Percentiles rank a stretch among this genome's conserved stretches.
These are phyloP conservation scores for Salvelinus alpinus DNA, from an alignment of 2,113 vertebrate genomes.

Conservation along the genomic window DNA sequence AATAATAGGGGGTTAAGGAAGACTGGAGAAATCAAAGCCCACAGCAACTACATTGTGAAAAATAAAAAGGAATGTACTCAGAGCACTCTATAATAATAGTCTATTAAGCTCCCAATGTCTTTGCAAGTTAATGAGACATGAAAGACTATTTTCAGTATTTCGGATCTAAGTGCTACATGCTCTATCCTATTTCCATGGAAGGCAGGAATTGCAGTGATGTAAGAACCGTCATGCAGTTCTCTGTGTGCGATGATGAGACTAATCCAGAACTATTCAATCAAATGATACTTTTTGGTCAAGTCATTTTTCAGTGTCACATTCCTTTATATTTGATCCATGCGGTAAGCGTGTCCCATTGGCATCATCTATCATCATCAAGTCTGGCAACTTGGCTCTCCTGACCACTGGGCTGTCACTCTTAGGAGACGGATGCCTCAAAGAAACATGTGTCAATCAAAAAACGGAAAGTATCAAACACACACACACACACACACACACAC, in stretches of 20 bases:
- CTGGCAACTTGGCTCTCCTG: conserved; percentile 51
- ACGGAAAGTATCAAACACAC: conserved; percentile 5
- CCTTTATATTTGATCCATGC: conserved; percentile 66
- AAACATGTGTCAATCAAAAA: conserved; percentile 65
- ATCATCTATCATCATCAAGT: conserved; percentile 74
- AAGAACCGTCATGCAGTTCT: conserved; percentile 25
- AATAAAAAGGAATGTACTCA: not conserved
- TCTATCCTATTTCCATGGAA: conserved; percentile 20
- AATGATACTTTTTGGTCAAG: conserved; percentile 55
- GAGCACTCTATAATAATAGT: conserved; percentile 4
- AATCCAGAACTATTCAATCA: conserved; percentile 65
- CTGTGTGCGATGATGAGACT: conserved; percentile 52
- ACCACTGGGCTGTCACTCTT: conserved; percentile 57
- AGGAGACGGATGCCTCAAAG: conserved; percentile 46
- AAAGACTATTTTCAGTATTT: conserved; percentile 21
- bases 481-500: no score
- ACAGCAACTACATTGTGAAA: not conserved
- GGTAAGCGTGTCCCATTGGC: conserved; percentile 54
- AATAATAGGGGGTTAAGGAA: conserved; percentile 16
- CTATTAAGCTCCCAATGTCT: not conserved
- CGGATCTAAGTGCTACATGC: not conserved
- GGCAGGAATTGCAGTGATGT: conserved; percentile 21
- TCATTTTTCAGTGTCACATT: conserved; percentile 64
- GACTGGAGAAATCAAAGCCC: not conserved
- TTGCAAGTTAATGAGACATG: conserved; percentile 30